phyloP scores from a whole-genome alignment of 2,797 vertebrate species.

The Falco naumanni region DNA sequence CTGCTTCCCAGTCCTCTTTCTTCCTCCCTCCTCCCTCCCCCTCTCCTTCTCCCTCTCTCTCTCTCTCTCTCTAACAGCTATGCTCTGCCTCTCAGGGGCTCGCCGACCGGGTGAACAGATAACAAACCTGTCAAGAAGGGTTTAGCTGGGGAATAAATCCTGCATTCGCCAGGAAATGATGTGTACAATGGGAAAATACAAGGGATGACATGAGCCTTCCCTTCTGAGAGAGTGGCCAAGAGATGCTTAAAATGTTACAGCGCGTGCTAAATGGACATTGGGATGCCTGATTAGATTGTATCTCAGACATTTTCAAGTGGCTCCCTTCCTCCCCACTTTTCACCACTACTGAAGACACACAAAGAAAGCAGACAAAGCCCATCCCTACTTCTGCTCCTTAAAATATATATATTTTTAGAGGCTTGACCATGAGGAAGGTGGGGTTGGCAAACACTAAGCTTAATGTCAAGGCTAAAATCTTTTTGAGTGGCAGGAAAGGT shows the following conservation, averaged over 20 bases:
- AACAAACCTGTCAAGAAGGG: conserved; percentile 90
- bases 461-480: conserved; percentile 78
- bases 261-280: conserved; percentile 77
- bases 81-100: conserved; percentile 85
- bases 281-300: conserved; percentile 85
- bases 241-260: conserved; percentile 80
- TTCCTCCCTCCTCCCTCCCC: conserved; percentile 71
- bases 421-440: conserved; percentile 63
- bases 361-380: conserved; percentile 80
- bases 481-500: conserved; percentile 84
- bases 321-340: conserved; percentile 72
- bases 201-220: conserved; percentile 80
- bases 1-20: conserved; percentile 81
- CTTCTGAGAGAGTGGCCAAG: conserved; percentile 79
- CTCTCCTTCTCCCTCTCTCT: conserved; percentile 50
- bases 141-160: conserved; percentile 87
- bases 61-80: conserved; percentile 79
- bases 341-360: conserved; percentile 72
- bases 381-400: conserved; percentile 14
- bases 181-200: conserved; percentile 83
- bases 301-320: conserved; percentile 78
- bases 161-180: conserved; percentile 84
- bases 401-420: conserved; percentile 21
- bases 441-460: conserved; percentile 81
- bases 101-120: conserved; percentile 86